Evolutionary conservation across 2,888 invertebrate species (phyloP).

Genomic region (Sphaeridia pumilis): DNA sequence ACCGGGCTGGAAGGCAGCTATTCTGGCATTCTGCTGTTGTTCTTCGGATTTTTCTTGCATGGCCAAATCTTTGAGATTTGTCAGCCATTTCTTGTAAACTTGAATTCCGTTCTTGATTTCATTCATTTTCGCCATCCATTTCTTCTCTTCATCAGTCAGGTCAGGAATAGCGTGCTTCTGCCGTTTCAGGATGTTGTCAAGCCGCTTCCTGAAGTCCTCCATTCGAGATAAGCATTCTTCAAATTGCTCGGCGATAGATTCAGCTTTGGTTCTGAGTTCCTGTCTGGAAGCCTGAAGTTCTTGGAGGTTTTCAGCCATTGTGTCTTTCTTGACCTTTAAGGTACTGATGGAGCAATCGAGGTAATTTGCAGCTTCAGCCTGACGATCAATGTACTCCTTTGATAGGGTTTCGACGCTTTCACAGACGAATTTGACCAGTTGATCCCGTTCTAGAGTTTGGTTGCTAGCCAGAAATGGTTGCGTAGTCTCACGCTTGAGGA

Average conservation of each 20-base stretch:
- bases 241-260: constrained; percentile 23
- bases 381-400: constrained; percentile 12
- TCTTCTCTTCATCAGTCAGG: constrained; percentile 26
- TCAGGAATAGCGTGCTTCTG: constrained; percentile 25
- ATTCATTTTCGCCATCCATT: constrained; percentile 19
- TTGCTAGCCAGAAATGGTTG: constrained; percentile 25
- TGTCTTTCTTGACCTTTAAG: constrained; percentile 20
- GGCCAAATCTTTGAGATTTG: neutral
- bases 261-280: constrained; percentile 20
- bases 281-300: constrained; percentile 11
- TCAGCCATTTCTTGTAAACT: constrained; percentile 5
- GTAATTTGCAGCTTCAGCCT: constrained; percentile 22
- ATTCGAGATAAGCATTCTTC: constrained; percentile 22
- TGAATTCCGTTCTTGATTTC: constrained; percentile 16
- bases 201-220: constrained; percentile 21
- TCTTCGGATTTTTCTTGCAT: neutral
- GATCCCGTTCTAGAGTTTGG: constrained; percentile 19
- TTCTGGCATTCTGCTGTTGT: neutral
- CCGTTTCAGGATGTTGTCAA: constrained; percentile 20
- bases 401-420: constrained; percentile 8
- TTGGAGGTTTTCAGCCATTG: constrained; percentile 18
- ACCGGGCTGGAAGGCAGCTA: neutral
- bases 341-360: constrained; percentile 16
- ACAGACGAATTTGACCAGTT: constrained; percentile 17
- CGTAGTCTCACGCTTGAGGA: constrained; percentile 13